Base-by-base conservation (phyloP, 2,113 vertebrate species). In the Bubo scandiacus region DNA sequence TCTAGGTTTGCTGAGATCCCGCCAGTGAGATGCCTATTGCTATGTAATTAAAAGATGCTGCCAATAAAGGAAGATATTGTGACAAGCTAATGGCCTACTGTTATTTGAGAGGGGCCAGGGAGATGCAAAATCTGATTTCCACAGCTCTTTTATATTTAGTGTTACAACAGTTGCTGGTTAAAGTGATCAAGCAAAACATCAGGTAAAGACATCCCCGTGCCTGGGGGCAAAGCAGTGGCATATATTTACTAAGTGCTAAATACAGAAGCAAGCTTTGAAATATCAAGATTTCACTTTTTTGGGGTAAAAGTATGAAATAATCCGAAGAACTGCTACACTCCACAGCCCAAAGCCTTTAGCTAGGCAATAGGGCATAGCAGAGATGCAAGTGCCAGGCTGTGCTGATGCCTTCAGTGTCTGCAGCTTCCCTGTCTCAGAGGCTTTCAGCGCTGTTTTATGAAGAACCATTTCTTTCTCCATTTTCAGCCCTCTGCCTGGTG, bases 51-150 rank as follows among this genome's bases (percentile, higher is more conserved):
- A 91, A 88, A 93, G 77, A n/a, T 14, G 32, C 18, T 1, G 0
- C 30, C 88, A 45, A 29, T 36, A 83, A 75, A 49, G 15, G 30
- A 95, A 49, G 82, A 57, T 45, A 42, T 45, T 49, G 45, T 83
- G 95, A 96, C 32, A 59, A 95, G 80, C 73, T 94, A 93, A 96
- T 88, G 61, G 92, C 66, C 51, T 75, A 70, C 20, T 6, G 51
- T 94, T 94, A 15, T 42, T 43, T 21, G 30, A 47, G 36, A 36
- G 34, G 51, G 67, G 32, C 11, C 74, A 36, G 71, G 82, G 52
- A 94, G 75, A 54, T 12, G 45, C 30, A 67, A 80, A 92, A 92
- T 21, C 58, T 1, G 2, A 58, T 77, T 92, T 82, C 47, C 43
- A 40, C 71, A 88, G 71, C 45, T 66, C 43, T 15, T 88, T 75